Evolutionary conservation across 30 jellyfish, hydroid and myxozoan genomes (phyloP).

Genomic region (Turritopsis dohrnii): DNA sequence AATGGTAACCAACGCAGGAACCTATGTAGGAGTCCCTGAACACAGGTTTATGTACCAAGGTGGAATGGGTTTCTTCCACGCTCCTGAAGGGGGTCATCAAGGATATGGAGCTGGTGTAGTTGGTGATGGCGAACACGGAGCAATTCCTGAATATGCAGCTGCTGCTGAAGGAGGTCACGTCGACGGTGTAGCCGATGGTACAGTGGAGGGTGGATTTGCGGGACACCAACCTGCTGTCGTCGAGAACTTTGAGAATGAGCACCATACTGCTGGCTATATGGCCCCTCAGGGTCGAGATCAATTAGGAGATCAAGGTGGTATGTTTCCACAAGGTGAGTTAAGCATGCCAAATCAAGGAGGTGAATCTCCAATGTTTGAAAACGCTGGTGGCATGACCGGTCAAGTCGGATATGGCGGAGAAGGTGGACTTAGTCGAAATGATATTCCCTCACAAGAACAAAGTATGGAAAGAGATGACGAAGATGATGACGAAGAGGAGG

Average conservation of each 20-base stretch:
- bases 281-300: conserved; percentile 54
- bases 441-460: neutral
- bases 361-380: conserved; percentile 42
- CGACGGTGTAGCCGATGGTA: conserved; percentile 18
- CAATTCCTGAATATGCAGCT: conserved; percentile 46
- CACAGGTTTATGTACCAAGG: conserved; percentile 98
- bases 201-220: conserved; percentile 5
- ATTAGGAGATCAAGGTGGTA: conserved; percentile 20
- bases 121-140: conserved; percentile 40
- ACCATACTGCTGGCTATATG: conserved; percentile 23
- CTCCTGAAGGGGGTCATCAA: conserved; percentile 71
- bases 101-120: conserved; percentile 35
- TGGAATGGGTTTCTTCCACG: conserved; percentile 99
- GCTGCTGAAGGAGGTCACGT: conserved; percentile 40
- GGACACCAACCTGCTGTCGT: conserved; percentile 34
- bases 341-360: conserved; percentile 40
- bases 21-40: conserved; percentile 99
- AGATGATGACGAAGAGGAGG: conserved; percentile 41
- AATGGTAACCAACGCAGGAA: conserved; percentile 97
- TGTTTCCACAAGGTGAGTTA: conserved; percentile 51
- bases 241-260: conserved; percentile 32
- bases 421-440: conserved; percentile 26
- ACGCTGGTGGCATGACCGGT: conserved; percentile 27
- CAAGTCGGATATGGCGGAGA: conserved; percentile 23
- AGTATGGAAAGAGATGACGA: conserved; percentile 36